These are phyloP conservation scores for Epinephelus fuscoguttatus DNA, from an alignment of 2,113 vertebrate genomes.

Conservation along the genomic window DNA sequence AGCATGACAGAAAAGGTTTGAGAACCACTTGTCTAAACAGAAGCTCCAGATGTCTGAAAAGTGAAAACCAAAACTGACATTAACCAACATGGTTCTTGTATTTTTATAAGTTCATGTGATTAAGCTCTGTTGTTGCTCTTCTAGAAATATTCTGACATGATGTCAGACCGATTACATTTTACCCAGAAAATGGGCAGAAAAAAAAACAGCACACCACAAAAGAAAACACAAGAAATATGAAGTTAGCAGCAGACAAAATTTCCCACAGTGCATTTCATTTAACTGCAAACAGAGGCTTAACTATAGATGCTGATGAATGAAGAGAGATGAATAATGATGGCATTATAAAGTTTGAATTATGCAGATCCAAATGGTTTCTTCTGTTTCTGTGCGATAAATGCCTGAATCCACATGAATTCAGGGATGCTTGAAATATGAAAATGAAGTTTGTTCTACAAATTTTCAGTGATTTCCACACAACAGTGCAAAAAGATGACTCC, in stretches of 20 bases:
- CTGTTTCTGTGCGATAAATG: slow-evolving; percentile 12
- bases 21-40: too few species aligned
- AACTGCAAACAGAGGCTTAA: slow-evolving; percentile 13
- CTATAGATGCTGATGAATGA: background rate
- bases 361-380: slow-evolving; percentile 28
- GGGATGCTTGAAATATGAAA: background rate
- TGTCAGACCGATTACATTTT: too few species aligned
- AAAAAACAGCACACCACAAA: too few species aligned
- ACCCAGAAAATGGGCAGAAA: too few species aligned
- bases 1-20: too few species aligned
- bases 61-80: too few species aligned
- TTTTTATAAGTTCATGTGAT: too few species aligned
- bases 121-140: too few species aligned
- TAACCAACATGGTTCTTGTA: too few species aligned
- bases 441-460: background rate
- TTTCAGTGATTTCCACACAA: background rate
- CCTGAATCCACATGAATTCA: slow-evolving; percentile 3
- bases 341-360: slow-evolving; percentile 24
- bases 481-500: slow-evolving; percentile 8
- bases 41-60: too few species aligned
- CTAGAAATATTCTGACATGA: too few species aligned
- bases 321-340: background rate
- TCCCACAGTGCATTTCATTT: background rate
- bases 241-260: background rate
- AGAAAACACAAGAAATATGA: too few species aligned